phyloP scores from a whole-genome alignment of 2,113 vertebrate genomes.

The Macrotis lagotis region DNA sequence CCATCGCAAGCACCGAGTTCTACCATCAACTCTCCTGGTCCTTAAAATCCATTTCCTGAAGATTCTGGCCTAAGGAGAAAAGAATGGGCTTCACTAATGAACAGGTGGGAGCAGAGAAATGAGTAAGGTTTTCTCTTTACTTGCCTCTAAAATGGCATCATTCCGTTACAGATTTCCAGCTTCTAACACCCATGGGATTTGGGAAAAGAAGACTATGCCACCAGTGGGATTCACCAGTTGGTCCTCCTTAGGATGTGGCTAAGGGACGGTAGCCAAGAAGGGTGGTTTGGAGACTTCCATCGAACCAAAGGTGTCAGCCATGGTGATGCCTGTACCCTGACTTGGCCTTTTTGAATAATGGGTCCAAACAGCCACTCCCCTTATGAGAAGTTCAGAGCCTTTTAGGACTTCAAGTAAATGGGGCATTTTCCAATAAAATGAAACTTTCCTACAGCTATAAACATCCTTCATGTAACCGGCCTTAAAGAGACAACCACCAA shows the following conservation, averaged over 20 bases:
- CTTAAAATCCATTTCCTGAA: not conserved
- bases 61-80: not conserved
- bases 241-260: no score
- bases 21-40: not conserved
- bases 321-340: no score
- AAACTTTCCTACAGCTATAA: slow-evolving; percentile 60
- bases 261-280: no score
- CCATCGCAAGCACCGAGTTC: not conserved
- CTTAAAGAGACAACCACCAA: slow-evolving; percentile 28
- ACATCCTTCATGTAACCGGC: slow-evolving; percentile 46
- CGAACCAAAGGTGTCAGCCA: no score
- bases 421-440: slow-evolving; percentile 79
- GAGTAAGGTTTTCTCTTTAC: not conserved
- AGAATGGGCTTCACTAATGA: not conserved
- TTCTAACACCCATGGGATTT: not conserved
- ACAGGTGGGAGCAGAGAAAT: not conserved
- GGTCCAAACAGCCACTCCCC: slow-evolving; percentile 23
- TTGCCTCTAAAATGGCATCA: not conserved
- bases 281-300: no score
- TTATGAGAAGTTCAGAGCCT: slow-evolving; percentile 75
- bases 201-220: no score
- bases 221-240: no score
- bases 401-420: slow-evolving; percentile 78
- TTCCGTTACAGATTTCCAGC: not conserved
- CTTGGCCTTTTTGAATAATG: not conserved